Percentiles rank a stretch among this genome's conserved stretches.
Conservation (phyloP, 2,797 vertebrate genomes). For the Neoniphon sammara region DNA sequence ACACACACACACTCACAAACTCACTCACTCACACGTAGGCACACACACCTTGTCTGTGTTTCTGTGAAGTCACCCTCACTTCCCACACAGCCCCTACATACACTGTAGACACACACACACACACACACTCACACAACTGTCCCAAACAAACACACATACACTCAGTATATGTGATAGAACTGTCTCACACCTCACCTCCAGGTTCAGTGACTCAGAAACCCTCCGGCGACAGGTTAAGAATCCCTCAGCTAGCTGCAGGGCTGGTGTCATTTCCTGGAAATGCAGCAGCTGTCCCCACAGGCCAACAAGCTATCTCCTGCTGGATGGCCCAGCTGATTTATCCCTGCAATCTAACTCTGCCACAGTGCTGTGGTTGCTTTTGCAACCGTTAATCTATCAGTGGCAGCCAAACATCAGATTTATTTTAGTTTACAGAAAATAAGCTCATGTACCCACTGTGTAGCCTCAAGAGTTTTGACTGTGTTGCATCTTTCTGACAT, state of each 20-base stretch:
- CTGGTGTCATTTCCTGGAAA: slow-evolving; percentile 45
- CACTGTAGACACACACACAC: not conserved
- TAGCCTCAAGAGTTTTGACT: slow-evolving; percentile 1
- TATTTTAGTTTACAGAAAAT: not conserved
- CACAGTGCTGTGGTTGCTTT: not conserved
- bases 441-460: not conserved
- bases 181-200: slow-evolving; percentile 45
- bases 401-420: not conserved
- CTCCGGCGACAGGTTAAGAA: slow-evolving; percentile 45
- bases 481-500: not conserved
- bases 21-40: not conserved
- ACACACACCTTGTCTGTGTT: too few species aligned
- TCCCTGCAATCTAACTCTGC: slow-evolving; percentile 35
- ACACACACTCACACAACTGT: not conserved
- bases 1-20: not conserved
- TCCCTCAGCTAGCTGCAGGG: slow-evolving; percentile 47
- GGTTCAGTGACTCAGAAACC: slow-evolving; percentile 23
- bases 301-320: slow-evolving; percentile 29
- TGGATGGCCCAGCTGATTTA: slow-evolving; percentile 37
- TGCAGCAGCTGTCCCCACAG: slow-evolving; percentile 49
- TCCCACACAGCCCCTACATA: not conserved
- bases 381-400: not conserved
- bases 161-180: slow-evolving; percentile 36
- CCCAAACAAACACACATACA: slow-evolving; percentile 20
- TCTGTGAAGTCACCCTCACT: too few species aligned